Conservation (phyloP, 2,113 vertebrate species). For the Chloebia gouldiae region DNA sequence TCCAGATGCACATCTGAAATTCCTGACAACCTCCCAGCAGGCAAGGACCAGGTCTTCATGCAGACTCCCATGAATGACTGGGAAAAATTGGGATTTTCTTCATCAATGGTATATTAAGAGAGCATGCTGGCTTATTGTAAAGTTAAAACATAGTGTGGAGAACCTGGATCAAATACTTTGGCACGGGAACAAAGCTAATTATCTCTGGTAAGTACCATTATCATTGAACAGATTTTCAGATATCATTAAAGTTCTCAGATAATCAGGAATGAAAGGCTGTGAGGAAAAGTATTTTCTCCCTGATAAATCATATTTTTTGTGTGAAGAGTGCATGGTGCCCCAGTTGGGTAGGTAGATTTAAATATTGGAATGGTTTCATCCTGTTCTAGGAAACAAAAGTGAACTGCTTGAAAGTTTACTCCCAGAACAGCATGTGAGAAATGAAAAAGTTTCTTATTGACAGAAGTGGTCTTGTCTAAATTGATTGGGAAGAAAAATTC, state of each 20-base stretch:
- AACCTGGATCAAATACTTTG: not conserved
- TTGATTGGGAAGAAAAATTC: not conserved
- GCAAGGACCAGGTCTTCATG: not conserved
- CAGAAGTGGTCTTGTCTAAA: not conserved
- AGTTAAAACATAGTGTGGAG: not conserved
- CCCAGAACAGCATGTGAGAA: not conserved
- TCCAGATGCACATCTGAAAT: not conserved
- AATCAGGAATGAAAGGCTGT: not conserved
- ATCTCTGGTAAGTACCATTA: constrained; percentile 36
- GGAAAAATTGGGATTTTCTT: not conserved
- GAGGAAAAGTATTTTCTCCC: not conserved
- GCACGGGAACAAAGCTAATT: not conserved
- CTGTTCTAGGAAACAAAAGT: not conserved
- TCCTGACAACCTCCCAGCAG: not conserved
- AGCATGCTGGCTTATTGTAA: not conserved
- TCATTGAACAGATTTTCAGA: not conserved
- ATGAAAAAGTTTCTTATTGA: not conserved
- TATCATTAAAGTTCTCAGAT: not conserved
- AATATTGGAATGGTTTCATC: not conserved
- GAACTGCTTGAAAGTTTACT: not conserved
- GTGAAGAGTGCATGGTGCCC: not conserved
- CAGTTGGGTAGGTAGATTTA: not conserved
- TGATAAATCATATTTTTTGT: not conserved
- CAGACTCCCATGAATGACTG: rapidly evolving
- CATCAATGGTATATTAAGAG: not conserved